Conservation (phyloP, 2,888 invertebrate genomes). For the Tromatobia lineatoria region DNA sequence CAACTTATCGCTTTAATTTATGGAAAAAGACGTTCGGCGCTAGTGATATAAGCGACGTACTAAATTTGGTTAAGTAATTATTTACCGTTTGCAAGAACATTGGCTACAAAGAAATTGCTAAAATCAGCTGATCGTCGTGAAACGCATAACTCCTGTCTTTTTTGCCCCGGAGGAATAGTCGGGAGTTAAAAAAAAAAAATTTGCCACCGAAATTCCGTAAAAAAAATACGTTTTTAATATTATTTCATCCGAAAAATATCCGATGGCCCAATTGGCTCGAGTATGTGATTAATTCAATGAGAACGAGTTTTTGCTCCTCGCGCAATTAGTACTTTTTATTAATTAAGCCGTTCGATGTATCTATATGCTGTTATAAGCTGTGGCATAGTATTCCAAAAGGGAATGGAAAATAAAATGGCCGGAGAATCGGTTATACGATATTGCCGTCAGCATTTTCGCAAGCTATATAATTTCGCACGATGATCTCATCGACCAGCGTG, state of each 20-base stretch:
- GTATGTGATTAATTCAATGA: slow-evolving; percentile 28
- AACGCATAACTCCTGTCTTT: too few relatives aligned
- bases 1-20: too few relatives aligned
- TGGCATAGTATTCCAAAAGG: not conserved
- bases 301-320: slow-evolving; percentile 26
- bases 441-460: slow-evolving; percentile 51
- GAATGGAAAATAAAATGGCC: slow-evolving; percentile 32
- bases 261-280: slow-evolving; percentile 52
- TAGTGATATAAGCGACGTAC: too few relatives aligned
- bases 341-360: slow-evolving; percentile 16
- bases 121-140: too few relatives aligned
- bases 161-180: too few relatives aligned
- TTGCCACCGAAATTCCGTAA: not conserved
- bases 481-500: slow-evolving; percentile 55
- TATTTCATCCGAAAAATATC: slow-evolving; percentile 17
- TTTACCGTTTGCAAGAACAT: too few relatives aligned
- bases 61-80: too few relatives aligned
- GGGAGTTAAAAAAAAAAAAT: slow-evolving; percentile 11
- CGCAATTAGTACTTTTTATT: slow-evolving; percentile 36
- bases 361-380: not conserved
- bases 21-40: too few relatives aligned
- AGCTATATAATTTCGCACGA: slow-evolving; percentile 41
- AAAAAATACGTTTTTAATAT: slow-evolving; percentile 10
- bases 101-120: too few relatives aligned
- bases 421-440: slow-evolving; percentile 48